Evolutionary conservation across 2,113 vertebrate genomes (phyloP), one percentile per base, ranked within the genome.

Genomic region (Pterophyllum scalare): DNA sequence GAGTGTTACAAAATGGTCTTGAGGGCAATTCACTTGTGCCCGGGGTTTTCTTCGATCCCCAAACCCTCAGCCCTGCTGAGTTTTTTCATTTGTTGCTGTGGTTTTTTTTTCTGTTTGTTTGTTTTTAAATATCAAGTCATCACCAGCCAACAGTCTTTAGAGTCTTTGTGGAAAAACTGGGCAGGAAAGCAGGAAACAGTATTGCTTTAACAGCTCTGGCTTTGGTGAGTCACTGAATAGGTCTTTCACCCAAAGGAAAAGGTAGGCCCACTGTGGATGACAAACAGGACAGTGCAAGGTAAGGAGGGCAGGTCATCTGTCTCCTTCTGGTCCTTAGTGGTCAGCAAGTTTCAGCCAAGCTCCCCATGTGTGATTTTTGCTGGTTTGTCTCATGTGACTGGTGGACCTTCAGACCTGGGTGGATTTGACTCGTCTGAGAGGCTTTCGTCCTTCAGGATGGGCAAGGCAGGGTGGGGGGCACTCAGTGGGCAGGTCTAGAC

Each of bases 401-500:
- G 60, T 59, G 72, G 85, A 74, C 49, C 58, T 33, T 95, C 83
- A 96, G 83, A 96, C 96, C 91, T 95, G 94, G 33, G 96, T 96
- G 60, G 96, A 96, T 87, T 95, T 96, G 84, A 95, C 94, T 79
- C 94, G 94, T 14, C 91, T 86, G 78, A 95, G 94, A 82, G 91
- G 90, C 58, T 90, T 87, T 59, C 92, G 89, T 84, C 87, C 92
- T 67, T 89, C 65, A 7, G 92, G 91, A 85, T 95, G 92, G 88
- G 94, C 84, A 4, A 84, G 87, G 76, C 92, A 92, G 54, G 87
- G 88, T 1, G 46, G 85, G 87, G 90, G 87, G 81, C 46, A 26
- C 78, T 89, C 93, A 3, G 85, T 75, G 78, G 93, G 90, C 79
- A 90, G 91, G 87, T 95, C 97, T 97, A 96, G 93, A 97, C 97